Conservation (phyloP, 2,888 invertebrate genomes). For the Bugulina stolonifera region DNA sequence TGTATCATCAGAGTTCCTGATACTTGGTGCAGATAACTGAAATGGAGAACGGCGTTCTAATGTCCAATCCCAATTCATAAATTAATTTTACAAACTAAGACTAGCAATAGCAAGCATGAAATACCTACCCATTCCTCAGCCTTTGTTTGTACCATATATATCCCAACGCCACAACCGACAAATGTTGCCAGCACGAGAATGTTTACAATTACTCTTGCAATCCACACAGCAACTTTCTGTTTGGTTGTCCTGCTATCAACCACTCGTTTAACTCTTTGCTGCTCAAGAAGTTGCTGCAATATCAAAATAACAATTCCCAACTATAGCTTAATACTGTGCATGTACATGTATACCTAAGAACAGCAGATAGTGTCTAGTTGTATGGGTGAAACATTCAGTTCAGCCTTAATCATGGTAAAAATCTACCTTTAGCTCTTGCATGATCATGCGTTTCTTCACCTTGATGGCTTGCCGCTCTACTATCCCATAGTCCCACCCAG, state of each 20-base stretch:
- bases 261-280: neutral
- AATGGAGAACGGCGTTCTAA: too few species aligned
- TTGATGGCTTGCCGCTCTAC: conserved; percentile 71
- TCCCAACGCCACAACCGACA: conserved; percentile 52
- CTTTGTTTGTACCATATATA: conserved; percentile 32
- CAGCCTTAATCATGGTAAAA: neutral
- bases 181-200: conserved; percentile 65
- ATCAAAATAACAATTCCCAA: too few species aligned
- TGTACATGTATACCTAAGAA: too few species aligned
- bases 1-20: too few species aligned
- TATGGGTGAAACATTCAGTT: too few species aligned
- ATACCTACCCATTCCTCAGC: neutral
- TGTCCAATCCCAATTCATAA: too few species aligned
- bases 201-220: conserved; percentile 66
- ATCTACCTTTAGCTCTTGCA: conserved; percentile 58
- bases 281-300: too few species aligned
- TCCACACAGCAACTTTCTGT: conserved; percentile 64
- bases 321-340: too few species aligned
- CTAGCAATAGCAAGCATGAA: too few species aligned
- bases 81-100: too few species aligned
- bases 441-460: conserved; percentile 68
- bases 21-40: too few species aligned
- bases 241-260: conserved; percentile 31
- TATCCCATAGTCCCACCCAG: conserved; percentile 83
- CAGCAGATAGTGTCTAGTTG: too few species aligned